Evolutionary conservation across 1,140 invertebrate species (phyloP).

Genomic region (Drosophila sp.): DNA sequence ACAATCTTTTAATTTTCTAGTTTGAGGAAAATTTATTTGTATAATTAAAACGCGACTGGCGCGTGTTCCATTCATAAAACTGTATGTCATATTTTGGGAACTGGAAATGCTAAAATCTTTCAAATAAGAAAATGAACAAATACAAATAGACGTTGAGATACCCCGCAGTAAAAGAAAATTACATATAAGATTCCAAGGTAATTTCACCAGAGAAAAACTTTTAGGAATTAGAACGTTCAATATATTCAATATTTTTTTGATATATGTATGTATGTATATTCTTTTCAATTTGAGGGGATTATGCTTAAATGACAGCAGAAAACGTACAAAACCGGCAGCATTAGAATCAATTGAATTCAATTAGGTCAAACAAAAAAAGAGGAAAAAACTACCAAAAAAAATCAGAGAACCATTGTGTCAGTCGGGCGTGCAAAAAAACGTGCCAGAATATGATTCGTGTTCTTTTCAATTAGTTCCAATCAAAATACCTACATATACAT

Average conservation of each 20-base stretch:
- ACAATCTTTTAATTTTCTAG: background rate
- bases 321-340: constrained; percentile 33
- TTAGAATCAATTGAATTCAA: constrained; percentile 70
- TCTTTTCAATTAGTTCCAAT: constrained; percentile 66
- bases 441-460: constrained; percentile 43
- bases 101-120: constrained; percentile 2
- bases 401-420: constrained; percentile 31
- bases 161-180: background rate
- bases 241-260: background rate
- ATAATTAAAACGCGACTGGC: constrained; percentile 1
- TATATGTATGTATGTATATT: too few species aligned
- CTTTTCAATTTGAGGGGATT: background rate
- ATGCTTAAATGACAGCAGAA: background rate
- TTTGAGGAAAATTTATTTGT: background rate
- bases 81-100: background rate
- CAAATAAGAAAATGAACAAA: background rate
- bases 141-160: background rate
- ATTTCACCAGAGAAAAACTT: too few species aligned
- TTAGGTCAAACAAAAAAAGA: constrained; percentile 37
- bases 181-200: too few species aligned
- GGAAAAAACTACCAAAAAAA: background rate
- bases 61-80: background rate
- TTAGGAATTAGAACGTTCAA: background rate
- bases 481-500: constrained; percentile 20
- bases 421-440: constrained; percentile 73